Evolutionary conservation across 2,888 invertebrate species (phyloP).

Genomic region (Sarcophaga carnaria): DNA sequence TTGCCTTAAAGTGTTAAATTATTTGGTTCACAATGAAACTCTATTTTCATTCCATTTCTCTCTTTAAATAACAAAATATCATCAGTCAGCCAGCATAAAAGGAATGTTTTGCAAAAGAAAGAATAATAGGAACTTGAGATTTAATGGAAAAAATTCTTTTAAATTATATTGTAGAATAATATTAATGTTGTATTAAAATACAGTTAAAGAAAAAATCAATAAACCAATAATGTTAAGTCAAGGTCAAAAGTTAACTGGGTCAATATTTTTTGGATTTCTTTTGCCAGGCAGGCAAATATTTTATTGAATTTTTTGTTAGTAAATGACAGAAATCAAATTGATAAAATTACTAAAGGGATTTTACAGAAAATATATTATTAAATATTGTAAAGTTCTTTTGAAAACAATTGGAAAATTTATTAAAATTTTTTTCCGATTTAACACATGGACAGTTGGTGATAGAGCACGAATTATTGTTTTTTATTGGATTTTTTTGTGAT

Average conservation of each 20-base stretch:
- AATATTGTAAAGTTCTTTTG: too few relatives aligned
- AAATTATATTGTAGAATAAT: background rate
- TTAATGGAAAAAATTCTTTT: background rate
- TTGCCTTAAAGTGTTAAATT: slow-evolving; percentile 73
- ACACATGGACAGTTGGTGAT: too few relatives aligned
- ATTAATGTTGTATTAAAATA: background rate
- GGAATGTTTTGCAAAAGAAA: background rate
- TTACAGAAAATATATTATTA: too few relatives aligned
- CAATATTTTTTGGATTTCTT: background rate
- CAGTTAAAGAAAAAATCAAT: slow-evolving; percentile 23
- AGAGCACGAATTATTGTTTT: too few relatives aligned
- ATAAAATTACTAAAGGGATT: too few relatives aligned
- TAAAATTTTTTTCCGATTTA: too few relatives aligned
- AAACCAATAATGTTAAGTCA: slow-evolving; percentile 11
- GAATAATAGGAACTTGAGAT: slow-evolving; percentile 28
- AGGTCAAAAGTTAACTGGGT: slow-evolving; percentile 49
- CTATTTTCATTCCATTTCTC: background rate
- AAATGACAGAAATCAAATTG: background rate
- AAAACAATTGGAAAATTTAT: too few relatives aligned
- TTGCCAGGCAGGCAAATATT: too few relatives aligned
- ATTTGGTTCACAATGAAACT: slow-evolving; percentile 60
- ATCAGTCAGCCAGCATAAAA: background rate
- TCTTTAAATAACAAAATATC: background rate
- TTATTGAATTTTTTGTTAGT: background rate
- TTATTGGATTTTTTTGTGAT: too few relatives aligned